Base-by-base conservation (phyloP, 2,113 vertebrate species). In the Scopus umbretta region DNA sequence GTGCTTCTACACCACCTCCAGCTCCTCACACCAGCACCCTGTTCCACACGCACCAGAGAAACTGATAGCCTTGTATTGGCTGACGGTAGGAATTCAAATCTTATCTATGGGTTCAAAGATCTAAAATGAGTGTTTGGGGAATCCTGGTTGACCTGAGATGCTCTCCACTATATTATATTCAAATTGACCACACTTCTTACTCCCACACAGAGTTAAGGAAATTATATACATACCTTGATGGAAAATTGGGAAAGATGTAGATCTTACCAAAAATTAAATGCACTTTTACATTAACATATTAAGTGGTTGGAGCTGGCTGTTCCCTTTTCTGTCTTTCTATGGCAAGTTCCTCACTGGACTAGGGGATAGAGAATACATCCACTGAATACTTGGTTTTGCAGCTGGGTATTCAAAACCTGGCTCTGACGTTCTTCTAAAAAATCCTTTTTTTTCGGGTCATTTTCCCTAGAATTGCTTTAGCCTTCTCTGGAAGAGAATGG, bases 401-500 rank as follows among this genome's bases (percentile, higher is more conserved):
- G 22, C 26, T 73, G 45, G 32, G 40, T 72, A 53, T 71, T 85
- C 86, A 90, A 84, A 22, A 92, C 36, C 11, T 30, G 80, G 16
- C 42, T 45, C 76, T 68, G 29, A 32, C 36, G 32, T 74, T 91
- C 71, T 83, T 83, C 79, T 20, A 50, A 87, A 91, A 92, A 81
- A 49, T 29, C 11, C 6, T 19, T 49, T 52, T 90, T 88, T 86
- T 75, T 55, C n/a, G 88, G 32, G 47, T 88, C 68, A 86, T 95
- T 94, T 95, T 92, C 52, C 43, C 71, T 83, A 68, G 56, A 63
- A 92, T 79, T 55, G 49, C 65, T 93, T 94, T 61, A 76, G 66
- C 63, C 74, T 91, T 82, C 78, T 88, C 84, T 81, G 67, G 67
- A 96, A 93, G 80, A 86, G 86, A 92, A 93, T 62, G 45, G n/a